These are phyloP conservation scores for Carcinoscorpius rotundicauda DNA, from an alignment of 1,140 invertebrate genomes.

Conservation along the genomic window DNA sequence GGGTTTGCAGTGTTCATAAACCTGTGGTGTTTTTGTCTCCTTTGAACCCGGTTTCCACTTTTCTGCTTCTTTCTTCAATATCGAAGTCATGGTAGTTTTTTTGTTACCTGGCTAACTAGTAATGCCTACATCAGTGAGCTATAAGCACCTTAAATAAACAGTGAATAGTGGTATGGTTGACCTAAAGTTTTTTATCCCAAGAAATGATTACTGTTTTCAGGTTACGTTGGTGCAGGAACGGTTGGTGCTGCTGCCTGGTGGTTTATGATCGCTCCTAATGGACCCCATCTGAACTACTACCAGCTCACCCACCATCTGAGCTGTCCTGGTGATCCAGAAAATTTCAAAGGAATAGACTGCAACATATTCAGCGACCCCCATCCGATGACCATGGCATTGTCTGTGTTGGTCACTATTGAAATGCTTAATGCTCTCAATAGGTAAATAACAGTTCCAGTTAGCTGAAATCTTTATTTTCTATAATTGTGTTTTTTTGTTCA, in stretches of 20 bases:
- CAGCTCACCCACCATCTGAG: conserved; percentile 50
- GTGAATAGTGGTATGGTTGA: too few relatives aligned
- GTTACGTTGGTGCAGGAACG: conserved; percentile 88
- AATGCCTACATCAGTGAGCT: too few relatives aligned
- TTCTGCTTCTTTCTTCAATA: too few relatives aligned
- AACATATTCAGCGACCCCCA: conserved; percentile 95
- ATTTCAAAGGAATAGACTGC: conserved; percentile 80
- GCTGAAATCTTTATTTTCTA: neutral
- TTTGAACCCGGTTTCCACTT: too few relatives aligned
- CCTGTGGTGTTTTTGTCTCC: too few relatives aligned
- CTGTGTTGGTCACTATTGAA: conserved; percentile 98
- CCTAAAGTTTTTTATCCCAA: conserved; percentile 2
- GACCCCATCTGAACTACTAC: conserved; percentile 92
- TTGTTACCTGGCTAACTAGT: too few relatives aligned
- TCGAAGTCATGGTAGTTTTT: too few relatives aligned
- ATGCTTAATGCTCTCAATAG: conserved; percentile 99
- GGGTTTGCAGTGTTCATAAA: too few relatives aligned
- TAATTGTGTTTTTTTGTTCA: neutral
- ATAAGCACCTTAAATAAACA: too few relatives aligned
- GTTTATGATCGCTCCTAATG: conserved; percentile 91
- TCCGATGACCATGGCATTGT: conserved; percentile 99
- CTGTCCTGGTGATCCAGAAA: conserved; percentile 36
- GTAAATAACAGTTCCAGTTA: conserved; percentile 38
- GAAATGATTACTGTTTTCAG: conserved; percentile 25
- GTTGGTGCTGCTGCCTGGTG: conserved; percentile 98